A percentile compares a stretch with the other conserved stretches of the same genome.
Conservation (phyloP, 2,888 invertebrate species). For the Caradrina kadenii region DNA sequence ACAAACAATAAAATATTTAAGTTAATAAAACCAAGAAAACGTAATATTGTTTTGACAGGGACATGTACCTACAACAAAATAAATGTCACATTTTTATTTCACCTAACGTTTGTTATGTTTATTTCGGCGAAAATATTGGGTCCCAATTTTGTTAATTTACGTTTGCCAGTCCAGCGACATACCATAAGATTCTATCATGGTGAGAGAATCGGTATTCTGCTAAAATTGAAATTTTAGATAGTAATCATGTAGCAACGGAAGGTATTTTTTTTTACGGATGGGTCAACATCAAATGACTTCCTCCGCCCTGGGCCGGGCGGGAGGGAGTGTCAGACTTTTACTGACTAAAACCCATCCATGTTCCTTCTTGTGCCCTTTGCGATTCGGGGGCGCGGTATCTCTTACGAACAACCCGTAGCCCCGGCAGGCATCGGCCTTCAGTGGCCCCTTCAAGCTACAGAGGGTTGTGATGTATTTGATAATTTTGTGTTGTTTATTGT, state of each 20-base stretch:
- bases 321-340: too few species aligned
- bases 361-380: too few species aligned
- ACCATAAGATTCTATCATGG: background rate
- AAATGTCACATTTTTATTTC: conserved; percentile 54
- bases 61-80: conserved; percentile 31
- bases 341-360: too few species aligned
- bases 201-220: background rate
- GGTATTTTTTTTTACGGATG: too few species aligned
- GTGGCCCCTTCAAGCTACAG: too few species aligned
- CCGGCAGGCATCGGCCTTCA: too few species aligned
- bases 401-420: too few species aligned
- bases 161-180: background rate
- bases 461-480: background rate
- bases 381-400: too few species aligned
- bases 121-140: conserved; percentile 72
- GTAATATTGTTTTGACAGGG: conserved; percentile 32
- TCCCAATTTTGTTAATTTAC: background rate
- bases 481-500: background rate
- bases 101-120: conserved; percentile 69
- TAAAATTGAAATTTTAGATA: too few species aligned
- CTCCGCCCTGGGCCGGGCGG: too few species aligned
- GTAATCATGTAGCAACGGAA: too few species aligned
- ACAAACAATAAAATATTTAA: conserved; percentile 30
- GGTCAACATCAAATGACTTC: too few species aligned
- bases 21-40: conserved; percentile 44